phyloP scores from a whole-genome alignment of 2,888 invertebrate genomes.

The Gandaritis pyraliata region DNA sequence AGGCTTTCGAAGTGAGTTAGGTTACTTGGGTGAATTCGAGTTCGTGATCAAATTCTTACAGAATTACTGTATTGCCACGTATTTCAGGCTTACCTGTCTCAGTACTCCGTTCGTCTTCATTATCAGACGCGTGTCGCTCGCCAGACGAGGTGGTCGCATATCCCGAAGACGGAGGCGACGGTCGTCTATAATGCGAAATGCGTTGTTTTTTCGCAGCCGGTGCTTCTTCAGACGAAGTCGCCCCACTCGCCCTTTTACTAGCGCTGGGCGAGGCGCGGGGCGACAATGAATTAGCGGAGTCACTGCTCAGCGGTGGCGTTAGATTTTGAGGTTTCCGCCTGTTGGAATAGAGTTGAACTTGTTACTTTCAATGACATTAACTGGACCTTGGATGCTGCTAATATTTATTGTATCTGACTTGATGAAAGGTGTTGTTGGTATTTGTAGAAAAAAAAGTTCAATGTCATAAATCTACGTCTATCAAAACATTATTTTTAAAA shows the following conservation, averaged over 20 bases:
- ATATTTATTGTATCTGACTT: background rate
- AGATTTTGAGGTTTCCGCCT: conserved; percentile 96
- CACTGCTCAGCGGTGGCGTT: conserved; percentile 94
- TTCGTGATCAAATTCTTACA: too few relatives aligned
- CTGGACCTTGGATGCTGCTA: conserved; percentile 4
- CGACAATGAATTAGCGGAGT: conserved; percentile 93
- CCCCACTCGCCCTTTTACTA: conserved; percentile 87
- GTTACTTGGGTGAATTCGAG: too few relatives aligned
- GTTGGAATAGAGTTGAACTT: conserved; percentile 32
- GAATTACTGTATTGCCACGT: too few relatives aligned
- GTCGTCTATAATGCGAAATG: conserved; percentile 90
- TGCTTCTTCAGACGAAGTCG: conserved; percentile 85
- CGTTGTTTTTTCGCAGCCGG: conserved; percentile 90
- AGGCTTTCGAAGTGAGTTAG: too few relatives aligned
- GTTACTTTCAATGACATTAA: conserved; percentile 6
- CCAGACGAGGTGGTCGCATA: conserved; percentile 79
- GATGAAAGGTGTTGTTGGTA: background rate
- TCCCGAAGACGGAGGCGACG: conserved; percentile 75
- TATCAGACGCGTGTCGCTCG: conserved; percentile 81
- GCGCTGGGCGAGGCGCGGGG: conserved; percentile 86
- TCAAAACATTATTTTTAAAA: background rate
- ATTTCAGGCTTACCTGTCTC: conserved; percentile 35
- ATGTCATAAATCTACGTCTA: background rate
- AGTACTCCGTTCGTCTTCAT: conserved; percentile 77
- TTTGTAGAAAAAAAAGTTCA: background rate